Percentiles rank a stretch among this genome's conserved stretches.
Conservation (phyloP, 2,113 vertebrate species). For the chimpanzee (Pan troglodytes) region DNA sequence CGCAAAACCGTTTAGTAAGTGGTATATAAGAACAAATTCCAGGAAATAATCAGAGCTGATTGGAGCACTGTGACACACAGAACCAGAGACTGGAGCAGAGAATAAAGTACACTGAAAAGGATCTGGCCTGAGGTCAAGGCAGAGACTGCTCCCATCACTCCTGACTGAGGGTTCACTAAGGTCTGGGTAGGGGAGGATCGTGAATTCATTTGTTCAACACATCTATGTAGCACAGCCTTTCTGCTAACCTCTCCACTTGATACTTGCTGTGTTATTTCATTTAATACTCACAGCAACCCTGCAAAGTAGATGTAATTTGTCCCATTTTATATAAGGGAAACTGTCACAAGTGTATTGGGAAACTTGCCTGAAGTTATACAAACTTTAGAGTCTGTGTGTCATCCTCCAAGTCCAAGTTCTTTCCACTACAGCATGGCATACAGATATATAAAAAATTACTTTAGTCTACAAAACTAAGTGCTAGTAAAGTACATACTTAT, state of each 20-base stretch:
- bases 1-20: not conserved
- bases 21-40: not conserved
- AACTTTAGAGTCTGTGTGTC: not conserved
- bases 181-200: not conserved
- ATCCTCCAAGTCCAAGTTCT: not conserved
- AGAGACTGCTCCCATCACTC: not conserved
- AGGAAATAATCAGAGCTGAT: not conserved
- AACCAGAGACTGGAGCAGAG: not conserved
- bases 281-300: not conserved
- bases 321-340: not conserved
- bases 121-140: no score
- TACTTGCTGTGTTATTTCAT: not conserved
- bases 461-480: not conserved
- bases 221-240: no score
- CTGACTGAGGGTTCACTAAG: not conserved
- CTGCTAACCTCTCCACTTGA: not conserved
- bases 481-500: not conserved
- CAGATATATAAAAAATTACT: not conserved
- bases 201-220: not conserved
- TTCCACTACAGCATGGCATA: not conserved
- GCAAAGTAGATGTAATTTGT: not conserved
- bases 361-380: not conserved
- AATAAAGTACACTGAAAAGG: not conserved
- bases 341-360: not conserved
- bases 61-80: not conserved